Evolutionary conservation across 2,113 vertebrate species (phyloP).

Genomic region (Cromileptes altivelis): DNA sequence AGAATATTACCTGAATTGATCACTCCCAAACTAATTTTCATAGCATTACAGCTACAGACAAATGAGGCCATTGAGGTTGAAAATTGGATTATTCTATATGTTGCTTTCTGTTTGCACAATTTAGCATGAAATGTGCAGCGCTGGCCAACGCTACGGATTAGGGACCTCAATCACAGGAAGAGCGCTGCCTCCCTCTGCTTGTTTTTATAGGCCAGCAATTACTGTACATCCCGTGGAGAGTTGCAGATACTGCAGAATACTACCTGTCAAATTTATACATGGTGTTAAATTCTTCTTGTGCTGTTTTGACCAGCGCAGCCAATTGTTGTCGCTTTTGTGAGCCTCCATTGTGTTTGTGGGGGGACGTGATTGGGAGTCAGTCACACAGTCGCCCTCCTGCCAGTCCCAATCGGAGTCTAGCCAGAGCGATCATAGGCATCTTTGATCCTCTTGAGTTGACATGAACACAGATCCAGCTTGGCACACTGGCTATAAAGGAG

Average conservation of each 20-base stretch:
- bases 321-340: slow-evolving; percentile 26
- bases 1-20: slow-evolving; percentile 62
- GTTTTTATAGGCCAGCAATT: neutral
- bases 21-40: slow-evolving; percentile 54
- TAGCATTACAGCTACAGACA: slow-evolving; percentile 37
- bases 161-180: slow-evolving; percentile 39
- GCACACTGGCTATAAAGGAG: neutral
- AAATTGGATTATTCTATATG: slow-evolving; percentile 64
- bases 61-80: slow-evolving; percentile 48
- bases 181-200: slow-evolving; percentile 10
- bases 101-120: slow-evolving; percentile 50
- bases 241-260: slow-evolving; percentile 17
- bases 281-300: neutral
- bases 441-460: slow-evolving; percentile 39
- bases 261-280: neutral
- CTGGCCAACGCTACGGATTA: slow-evolving; percentile 34
- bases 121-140: slow-evolving; percentile 51
- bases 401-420: slow-evolving; percentile 49
- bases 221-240: neutral
- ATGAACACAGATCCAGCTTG: neutral
- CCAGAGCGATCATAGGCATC: slow-evolving; percentile 16
- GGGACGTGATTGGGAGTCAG: slow-evolving; percentile 23
- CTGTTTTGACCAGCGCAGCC: neutral
- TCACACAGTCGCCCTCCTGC: slow-evolving; percentile 25
- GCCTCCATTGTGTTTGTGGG: neutral